phyloP scores from a whole-genome alignment of 2,113 vertebrate genomes.

The Rhagologus leucostigma region DNA sequence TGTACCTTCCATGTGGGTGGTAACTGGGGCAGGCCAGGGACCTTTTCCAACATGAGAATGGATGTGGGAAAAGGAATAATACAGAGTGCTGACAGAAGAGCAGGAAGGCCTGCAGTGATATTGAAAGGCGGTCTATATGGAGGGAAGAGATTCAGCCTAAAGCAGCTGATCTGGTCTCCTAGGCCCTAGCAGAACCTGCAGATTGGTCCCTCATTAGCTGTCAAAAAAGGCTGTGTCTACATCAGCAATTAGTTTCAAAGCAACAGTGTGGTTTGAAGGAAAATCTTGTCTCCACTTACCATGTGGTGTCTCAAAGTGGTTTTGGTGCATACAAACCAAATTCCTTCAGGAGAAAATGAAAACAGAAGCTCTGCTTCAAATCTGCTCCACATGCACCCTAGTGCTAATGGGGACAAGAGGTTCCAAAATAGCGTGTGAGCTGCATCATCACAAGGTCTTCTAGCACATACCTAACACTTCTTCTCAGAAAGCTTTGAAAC shows the following conservation, averaged over 20 bases:
- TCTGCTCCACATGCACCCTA: not conserved
- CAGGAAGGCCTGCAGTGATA: not conserved
- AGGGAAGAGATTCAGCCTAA: not conserved
- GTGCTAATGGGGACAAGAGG: conserved; percentile 8
- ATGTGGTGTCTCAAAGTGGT: not conserved
- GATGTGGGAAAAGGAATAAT: not conserved
- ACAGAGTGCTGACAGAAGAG: not conserved
- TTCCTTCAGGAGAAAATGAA: conserved; percentile 2
- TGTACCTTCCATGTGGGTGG: rapidly evolving
- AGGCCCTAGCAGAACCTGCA: not conserved
- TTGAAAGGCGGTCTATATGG: not conserved
- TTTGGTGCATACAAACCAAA: not conserved
- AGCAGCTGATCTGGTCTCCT: not conserved
- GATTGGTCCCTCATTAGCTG: not conserved
- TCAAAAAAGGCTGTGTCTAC: not conserved
- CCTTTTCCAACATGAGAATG: not conserved
- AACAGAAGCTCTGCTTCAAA: not conserved
- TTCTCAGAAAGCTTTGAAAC: conserved; percentile 2
- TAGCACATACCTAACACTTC: conserved; percentile 16
- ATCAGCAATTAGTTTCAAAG: not conserved
- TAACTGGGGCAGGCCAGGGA: not conserved
- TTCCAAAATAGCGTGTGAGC: not conserved
- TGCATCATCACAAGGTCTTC: not conserved
- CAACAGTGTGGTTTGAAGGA: not conserved
- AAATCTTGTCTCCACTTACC: conserved; percentile 1